Base-by-base conservation (phyloP, 2,797 vertebrate genomes). In the Tachyglossus aculeatus region DNA sequence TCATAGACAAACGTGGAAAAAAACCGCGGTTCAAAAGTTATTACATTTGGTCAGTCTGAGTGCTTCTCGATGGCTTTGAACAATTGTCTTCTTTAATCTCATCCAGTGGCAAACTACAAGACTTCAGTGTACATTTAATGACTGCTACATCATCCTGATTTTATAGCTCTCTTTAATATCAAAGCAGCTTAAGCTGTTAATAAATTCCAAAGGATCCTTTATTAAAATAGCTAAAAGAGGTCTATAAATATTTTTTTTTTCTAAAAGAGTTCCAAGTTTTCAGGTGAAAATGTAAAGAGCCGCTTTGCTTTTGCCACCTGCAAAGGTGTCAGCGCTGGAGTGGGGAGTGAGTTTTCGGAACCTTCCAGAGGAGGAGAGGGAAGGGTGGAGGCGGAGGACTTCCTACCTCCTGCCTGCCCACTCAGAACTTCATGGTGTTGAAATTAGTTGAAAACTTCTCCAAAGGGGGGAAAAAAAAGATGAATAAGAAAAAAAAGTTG, bases 41-140 rank as follows among this genome's bases (percentile, higher is more conserved):
- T 93, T 92, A 91, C 89, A 94, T 96, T 96, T 96, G 96, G 96
- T 96, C 96, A 94, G 90, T 94, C 95, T 96, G 90, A 96, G 95
- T 95, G 95, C 96, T 97, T 96, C 94, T 88, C 60, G 94, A 98
- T 98, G 96, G 97, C 97, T 99, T 98, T 96, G 96, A 96, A 95
- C 94, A 95, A 87, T 89, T 33, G 78, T 89, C 68, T 61, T 68
- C 79, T 95, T 95, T 96, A 98, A 99, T 99, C 97, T 98, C 96
- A 97, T 97, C 96, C 96, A 96, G 96, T 97, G 97, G 96, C 97
- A 98, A 98, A 96, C 88, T 94, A 96, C 95, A 96, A 94, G 95
- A 96, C 95, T 92, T 95, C 94, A 94, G 94, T 96, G 96, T 96
- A 95, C 95, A 95, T 95, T 96, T 95, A 85, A 95, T 95, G 94